Conservation (phyloP, 2,113 vertebrate genomes). For the Perognathus longimembris region DNA sequence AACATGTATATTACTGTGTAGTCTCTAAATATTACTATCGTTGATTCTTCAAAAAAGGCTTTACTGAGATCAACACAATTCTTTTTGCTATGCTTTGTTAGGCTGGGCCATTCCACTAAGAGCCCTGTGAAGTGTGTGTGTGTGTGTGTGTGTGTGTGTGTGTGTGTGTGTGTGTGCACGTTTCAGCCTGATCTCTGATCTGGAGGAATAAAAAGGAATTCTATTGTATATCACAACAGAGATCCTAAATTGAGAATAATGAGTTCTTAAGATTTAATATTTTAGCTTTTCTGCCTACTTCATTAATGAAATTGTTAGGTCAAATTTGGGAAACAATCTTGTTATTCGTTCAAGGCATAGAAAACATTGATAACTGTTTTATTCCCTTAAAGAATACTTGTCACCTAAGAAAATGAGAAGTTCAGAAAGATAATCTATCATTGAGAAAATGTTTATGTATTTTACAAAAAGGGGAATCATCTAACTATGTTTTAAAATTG, state of each 20-base stretch:
- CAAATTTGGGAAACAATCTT: background rate
- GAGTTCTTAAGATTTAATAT: background rate
- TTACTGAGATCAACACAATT: background rate
- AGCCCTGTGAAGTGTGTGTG: background rate
- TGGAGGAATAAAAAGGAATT: background rate
- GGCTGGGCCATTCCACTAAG: background rate
- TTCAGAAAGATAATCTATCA: no score
- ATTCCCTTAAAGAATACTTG: no score
- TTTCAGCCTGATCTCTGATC: no score
- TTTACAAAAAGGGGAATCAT: background rate
- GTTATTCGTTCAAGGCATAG: no score
- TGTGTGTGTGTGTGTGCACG: no score
- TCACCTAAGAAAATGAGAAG: no score
- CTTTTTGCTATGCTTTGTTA: conserved; percentile 11
- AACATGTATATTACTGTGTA: background rate
- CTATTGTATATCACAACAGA: background rate
- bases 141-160: no score
- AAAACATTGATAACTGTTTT: no score
- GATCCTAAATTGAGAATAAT: conserved; percentile 1
- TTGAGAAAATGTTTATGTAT: no score
- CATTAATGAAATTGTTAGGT: background rate
- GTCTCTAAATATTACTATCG: conserved; percentile 10
- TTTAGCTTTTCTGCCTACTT: background rate
- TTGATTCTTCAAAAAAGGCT: conserved; percentile 21
- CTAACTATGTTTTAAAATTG: background rate